Evolutionary conservation across 2,888 invertebrate species (phyloP), one percentile per base, ranked within the genome.

Genomic region (Colostygia pectinataria): DNA sequence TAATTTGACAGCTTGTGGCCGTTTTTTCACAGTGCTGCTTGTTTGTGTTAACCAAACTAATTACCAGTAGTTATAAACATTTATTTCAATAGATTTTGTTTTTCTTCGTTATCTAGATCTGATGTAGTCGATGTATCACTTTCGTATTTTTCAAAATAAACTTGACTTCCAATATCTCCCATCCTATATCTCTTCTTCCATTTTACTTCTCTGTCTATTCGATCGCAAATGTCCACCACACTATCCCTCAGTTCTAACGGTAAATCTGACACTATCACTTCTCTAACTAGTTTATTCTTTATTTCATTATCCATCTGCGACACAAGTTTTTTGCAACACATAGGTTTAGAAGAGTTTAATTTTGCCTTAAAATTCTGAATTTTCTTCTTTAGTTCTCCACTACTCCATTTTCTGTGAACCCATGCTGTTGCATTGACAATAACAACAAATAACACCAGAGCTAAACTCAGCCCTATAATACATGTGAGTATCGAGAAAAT

Each of bases 221-320:
- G 75, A 3, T 77, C 73, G 42, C 83, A 83, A 12, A 83, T 62
- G 18, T 79, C 71, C 2, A 79, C 69, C 1, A 71, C 57, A 51
- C 77, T 83, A 1, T 70, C 68, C 27, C 80, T 69, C 31, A 84
- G 43, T 38, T 83, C 81, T 12, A 84, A 36, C 1, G 87, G 86
- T 41, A 86, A 59, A 41, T 83, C 77, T 31, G 71, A 74, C 0
- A 74, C 66, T 14, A 85, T 74, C 0, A 87, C 79, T 34, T 86
- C 80, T 13, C 66, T 77, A n/a, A 87, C 51, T 28, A 86, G 62
- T 8, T 63, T 59, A 53, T 80, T 73, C 5, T 67, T 74, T 1
- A 80, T 59, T 1, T 77, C 66, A 40, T 55, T 65, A 18, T 74
- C 68, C 0, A 70, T 55, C 2, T 8, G 28, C 2, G 63, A 62